A percentile compares a stretch with the other conserved stretches of the same genome.
Evolutionary conservation across 2,888 invertebrate species (phyloP).

Genomic region (Phragmatobia fuliginosa): DNA sequence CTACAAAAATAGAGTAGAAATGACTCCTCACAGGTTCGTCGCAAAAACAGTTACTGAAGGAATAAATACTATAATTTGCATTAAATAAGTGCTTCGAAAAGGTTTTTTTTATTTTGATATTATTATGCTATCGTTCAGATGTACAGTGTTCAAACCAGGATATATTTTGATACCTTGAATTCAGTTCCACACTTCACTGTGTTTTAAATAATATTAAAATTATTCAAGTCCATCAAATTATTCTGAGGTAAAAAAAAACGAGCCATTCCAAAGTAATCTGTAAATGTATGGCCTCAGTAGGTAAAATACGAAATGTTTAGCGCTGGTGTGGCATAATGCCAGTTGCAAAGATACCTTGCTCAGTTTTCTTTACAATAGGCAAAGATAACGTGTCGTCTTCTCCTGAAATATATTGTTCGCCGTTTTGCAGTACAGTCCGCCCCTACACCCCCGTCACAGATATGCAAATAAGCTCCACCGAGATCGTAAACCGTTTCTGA

Average conservation of each 20-base stretch:
- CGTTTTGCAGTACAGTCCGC: constrained; percentile 63
- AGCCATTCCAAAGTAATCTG: not conserved
- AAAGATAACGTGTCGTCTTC: constrained; percentile 77
- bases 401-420: constrained; percentile 77
- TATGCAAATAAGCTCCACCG: constrained; percentile 80
- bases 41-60: too few species aligned
- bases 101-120: too few species aligned
- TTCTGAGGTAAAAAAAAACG: not conserved
- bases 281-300: not conserved
- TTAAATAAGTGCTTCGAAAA: too few species aligned
- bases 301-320: constrained; percentile 21
- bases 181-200: too few species aligned
- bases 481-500: constrained; percentile 81
- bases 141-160: too few species aligned
- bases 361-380: constrained; percentile 69
- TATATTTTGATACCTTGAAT: not conserved
- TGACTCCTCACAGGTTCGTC: not conserved
- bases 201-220: not conserved
- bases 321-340: constrained; percentile 62
- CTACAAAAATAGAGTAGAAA: not conserved
- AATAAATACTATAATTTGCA: too few species aligned
- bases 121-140: too few species aligned
- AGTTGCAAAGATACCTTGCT: constrained; percentile 65
- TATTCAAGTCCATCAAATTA: not conserved
- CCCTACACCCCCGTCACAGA: constrained; percentile 70